phyloP scores from a whole-genome alignment of 2,888 invertebrate species.

The Tipula confusa region DNA sequence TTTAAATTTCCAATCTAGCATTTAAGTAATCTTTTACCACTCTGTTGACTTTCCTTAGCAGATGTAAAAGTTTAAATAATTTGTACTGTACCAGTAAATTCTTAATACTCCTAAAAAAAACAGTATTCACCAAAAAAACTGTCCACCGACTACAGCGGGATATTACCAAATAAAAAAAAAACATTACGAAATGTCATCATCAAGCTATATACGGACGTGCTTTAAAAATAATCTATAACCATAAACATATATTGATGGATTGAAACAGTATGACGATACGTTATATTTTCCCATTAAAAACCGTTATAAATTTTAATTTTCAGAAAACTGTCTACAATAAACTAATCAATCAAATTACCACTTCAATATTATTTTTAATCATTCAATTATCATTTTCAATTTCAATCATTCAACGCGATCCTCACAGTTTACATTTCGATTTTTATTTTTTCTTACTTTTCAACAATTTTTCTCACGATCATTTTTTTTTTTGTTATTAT shows the following conservation, averaged over 20 bases:
- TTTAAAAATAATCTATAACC: neutral
- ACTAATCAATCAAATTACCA: neutral
- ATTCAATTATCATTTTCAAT: slow-evolving; percentile 25
- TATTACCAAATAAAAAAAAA: too few species aligned
- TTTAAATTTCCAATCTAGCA: too few species aligned
- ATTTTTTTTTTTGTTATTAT: neutral
- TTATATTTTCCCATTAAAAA: neutral
- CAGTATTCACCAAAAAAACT: too few species aligned
- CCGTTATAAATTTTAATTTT: neutral
- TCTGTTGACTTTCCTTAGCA: too few species aligned
- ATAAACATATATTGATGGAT: neutral
- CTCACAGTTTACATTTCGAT: neutral
- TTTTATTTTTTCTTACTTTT: neutral
- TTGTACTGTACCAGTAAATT: too few species aligned
- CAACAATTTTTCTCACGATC: slow-evolving; percentile 20
- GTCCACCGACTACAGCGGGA: too few species aligned
- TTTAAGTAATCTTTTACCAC: too few species aligned
- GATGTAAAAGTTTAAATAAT: too few species aligned
- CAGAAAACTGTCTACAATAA: neutral
- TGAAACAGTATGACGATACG: neutral
- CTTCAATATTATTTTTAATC: neutral
- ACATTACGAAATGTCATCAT: too few species aligned
- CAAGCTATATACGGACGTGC: neutral
- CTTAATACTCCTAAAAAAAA: too few species aligned
- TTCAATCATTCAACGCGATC: slow-evolving; percentile 25